A percentile compares a stretch with the other conserved stretches of the same genome.
phyloP scores from a whole-genome alignment of 2,113 vertebrate genomes.

The Cottus gobio region DNA sequence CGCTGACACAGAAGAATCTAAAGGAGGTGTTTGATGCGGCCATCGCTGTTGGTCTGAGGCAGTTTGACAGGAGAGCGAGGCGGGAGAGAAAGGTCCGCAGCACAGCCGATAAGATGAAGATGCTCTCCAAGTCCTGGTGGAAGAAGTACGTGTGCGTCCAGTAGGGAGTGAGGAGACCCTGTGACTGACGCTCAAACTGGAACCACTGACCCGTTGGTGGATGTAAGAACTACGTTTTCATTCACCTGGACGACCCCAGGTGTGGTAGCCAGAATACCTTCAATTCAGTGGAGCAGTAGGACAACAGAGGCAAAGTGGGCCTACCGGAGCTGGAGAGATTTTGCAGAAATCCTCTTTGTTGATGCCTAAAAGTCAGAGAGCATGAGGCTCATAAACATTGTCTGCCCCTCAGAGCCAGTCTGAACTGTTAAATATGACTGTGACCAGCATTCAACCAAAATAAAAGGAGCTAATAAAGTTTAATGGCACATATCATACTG shows the following conservation, averaged over 20 bases:
- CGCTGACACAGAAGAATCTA: slow-evolving; percentile 89
- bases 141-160: slow-evolving; percentile 89
- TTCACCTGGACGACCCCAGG: slow-evolving; percentile 26
- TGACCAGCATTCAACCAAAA: slow-evolving; percentile 60
- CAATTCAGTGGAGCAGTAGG: slow-evolving; percentile 12
- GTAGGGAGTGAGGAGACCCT: slow-evolving; percentile 43
- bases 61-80: slow-evolving; percentile 74
- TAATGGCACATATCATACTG: slow-evolving; percentile 30
- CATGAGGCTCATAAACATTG: slow-evolving; percentile 29
- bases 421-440: slow-evolving; percentile 53
- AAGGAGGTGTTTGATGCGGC: slow-evolving; percentile 89
- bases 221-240: slow-evolving; percentile 34
- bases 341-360: slow-evolving; percentile 23
- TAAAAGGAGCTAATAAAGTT: slow-evolving; percentile 31
- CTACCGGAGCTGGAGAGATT: slow-evolving; percentile 16
- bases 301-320: not conserved
- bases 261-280: slow-evolving; percentile 34
- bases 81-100: slow-evolving; percentile 83
- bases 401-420: slow-evolving; percentile 42
- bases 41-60: slow-evolving; percentile 83
- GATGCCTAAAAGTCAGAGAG: slow-evolving; percentile 37
- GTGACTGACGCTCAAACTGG: slow-evolving; percentile 45
- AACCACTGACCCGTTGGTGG: slow-evolving; percentile 45
- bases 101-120: slow-evolving; percentile 87
- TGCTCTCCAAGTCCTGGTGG: slow-evolving; percentile 90